Evolutionary conservation across 2,888 invertebrate genomes (phyloP), one percentile per base, ranked within the genome.

Genomic region (Macropis europaea): DNA sequence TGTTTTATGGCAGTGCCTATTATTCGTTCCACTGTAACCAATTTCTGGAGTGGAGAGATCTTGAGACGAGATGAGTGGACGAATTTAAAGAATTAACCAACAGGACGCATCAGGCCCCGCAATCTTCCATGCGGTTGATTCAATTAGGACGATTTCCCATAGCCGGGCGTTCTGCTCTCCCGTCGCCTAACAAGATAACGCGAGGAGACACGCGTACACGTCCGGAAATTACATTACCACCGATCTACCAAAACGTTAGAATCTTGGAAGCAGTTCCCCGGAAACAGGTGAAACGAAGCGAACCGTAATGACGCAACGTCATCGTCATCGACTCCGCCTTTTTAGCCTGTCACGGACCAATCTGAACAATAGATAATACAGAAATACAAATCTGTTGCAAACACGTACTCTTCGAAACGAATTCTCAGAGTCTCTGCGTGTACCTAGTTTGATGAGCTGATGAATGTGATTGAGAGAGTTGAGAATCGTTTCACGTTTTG

Each of bases 51-150:
- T n/a, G n/a, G n/a, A n/a, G n/a, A n/a, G 53, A 42, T 11, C 6
- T 11, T 3, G 1, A 9, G 0, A 7, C 26, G 1, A 24, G 34
- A 6, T 26, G 38, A 36, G 13, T 9, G 26, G 13, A 17, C 13
- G 6, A 15, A 11, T 1, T 26, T 4, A 36, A 22, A 17, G 13
- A 50, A 30, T 22, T 22, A 26, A 13, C 5, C 13, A 13, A 7
- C 7, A 26, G n/a, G 48, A n/a, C 24, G 26, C 26, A 30, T 28
- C 36, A 22, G 34, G 3, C 22, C 9, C 28, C 19, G 32, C 68
- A 24, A 50, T 57, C 43, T 43, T 50, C 43, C 69, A 15, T 19
- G 30, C 24, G 13, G 50, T 56, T 68, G 57, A 68, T 43, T 69
- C 43, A 32, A 56, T 69, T 57, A 32, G 24, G 7, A 28, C 28